Evolutionary conservation across 2,888 invertebrate genomes (phyloP), one percentile per base, ranked within the genome.

Genomic region (Aethes cnicana): DNA sequence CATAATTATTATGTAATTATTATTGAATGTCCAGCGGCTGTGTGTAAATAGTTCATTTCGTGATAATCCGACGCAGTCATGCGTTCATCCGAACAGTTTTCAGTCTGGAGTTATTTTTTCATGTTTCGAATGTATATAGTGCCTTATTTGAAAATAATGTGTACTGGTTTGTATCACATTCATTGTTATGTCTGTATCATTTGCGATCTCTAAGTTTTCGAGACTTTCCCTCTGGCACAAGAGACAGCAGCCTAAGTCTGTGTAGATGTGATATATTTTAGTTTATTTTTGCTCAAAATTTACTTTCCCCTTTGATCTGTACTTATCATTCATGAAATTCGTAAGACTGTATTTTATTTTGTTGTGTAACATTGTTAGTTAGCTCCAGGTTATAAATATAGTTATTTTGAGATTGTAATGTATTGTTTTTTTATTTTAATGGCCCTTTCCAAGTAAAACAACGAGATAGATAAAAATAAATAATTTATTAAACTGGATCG

Each of bases 311-410:
- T 73, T 73, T 69, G 76, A 81, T 80, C 79, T 81, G 88, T 89
- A 89, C 88, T 89, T 89, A 89, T 84, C 71, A 74, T 84, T 82
- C 79, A 78, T 82, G 86, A 81, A 87, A 89, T 84, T 87, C 77
- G 84, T 87, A 88, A 89, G 89, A 89, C 89, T 89, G 89, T 89
- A 85, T 84, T 78, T 85, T 81, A 81, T 84, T 85, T 84, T 81
- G 81, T 88, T 88, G 84, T 84, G 81, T 86, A 81, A 84, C 77
- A 81, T 86, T 81, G 84, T 86, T 87, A 84, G 71, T 76, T 76
- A 78, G 81, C 74, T 81, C 82, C 82, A 81, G 78, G 82, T 86
- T 85, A 87, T 80, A 74, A 86, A 88, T 88, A 89, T 84, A 88
- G 83, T 83, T 89, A 85, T 86, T 85, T 86, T 85, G 78, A 82